These are phyloP conservation scores for Siniperca chuatsi DNA, from an alignment of 2,113 vertebrate genomes.

Conservation along the genomic window DNA sequence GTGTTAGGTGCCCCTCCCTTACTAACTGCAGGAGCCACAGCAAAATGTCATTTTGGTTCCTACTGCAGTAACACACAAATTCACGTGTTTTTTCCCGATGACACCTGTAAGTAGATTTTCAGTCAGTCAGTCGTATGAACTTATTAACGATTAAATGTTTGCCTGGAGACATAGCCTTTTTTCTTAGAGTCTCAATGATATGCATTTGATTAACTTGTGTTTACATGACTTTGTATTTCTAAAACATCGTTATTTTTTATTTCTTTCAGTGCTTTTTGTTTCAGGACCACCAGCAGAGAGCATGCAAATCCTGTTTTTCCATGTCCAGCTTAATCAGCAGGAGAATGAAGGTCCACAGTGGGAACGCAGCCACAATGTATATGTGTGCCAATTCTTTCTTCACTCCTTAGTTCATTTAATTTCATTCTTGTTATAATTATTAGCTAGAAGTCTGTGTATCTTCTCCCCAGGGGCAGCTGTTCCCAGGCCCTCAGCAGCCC, in stretches of 20 bases:
- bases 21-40: no score
- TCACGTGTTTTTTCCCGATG: no score
- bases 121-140: no score
- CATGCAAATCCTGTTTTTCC: background rate
- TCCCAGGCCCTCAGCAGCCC: constrained; percentile 52
- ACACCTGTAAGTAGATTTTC: no score
- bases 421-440: background rate
- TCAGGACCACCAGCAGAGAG: background rate
- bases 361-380: background rate
- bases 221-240: background rate
- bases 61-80: no score
- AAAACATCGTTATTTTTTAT: background rate
- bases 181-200: no score
- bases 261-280: background rate
- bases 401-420: background rate
- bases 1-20: no score
- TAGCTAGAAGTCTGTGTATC: background rate
- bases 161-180: no score
- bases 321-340: background rate
- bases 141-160: no score
- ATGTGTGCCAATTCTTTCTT: background rate
- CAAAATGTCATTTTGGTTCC: no score
- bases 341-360: background rate
- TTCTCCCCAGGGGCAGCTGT: constrained; percentile 4
- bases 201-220: background rate